A percentile compares a stretch with the other conserved stretches of the same genome.
Evolutionary conservation across 2,888 invertebrate species (phyloP).

Genomic region (Drosophila pseudotakahashii): DNA sequence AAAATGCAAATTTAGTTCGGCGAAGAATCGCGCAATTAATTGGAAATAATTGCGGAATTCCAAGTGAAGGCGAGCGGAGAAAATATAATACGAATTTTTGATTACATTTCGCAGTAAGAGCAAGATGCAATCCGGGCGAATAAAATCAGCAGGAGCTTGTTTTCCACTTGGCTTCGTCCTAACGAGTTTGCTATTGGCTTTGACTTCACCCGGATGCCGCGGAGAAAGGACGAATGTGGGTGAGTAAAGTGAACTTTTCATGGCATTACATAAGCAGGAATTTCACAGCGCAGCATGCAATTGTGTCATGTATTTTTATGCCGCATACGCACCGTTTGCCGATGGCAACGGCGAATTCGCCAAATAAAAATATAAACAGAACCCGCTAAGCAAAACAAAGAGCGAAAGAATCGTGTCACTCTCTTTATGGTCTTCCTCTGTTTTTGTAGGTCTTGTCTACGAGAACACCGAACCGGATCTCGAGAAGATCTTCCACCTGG

Average conservation of each 20-base stretch:
- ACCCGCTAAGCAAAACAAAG: slow-evolving; percentile 73
- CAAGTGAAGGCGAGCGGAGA: not conserved
- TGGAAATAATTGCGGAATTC: slow-evolving; percentile 34
- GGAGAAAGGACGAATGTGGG: slow-evolving; percentile 70
- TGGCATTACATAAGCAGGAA: slow-evolving; percentile 36
- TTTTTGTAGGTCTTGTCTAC: slow-evolving; percentile 74
- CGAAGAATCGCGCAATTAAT: slow-evolving; percentile 31
- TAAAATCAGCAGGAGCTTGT: not conserved
- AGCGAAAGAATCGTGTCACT: slow-evolving; percentile 13
- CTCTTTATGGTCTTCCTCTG: not conserved
- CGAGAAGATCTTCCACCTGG: slow-evolving; percentile 82
- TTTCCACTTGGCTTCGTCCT: slow-evolving; percentile 27
- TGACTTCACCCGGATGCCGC: slow-evolving; percentile 30
- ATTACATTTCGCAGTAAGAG: slow-evolving; percentile 24
- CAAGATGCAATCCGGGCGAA: slow-evolving; percentile 15
- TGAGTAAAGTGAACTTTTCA: slow-evolving; percentile 49
- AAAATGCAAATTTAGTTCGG: slow-evolving; percentile 45
- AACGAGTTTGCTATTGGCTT: slow-evolving; percentile 45
- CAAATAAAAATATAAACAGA: slow-evolving; percentile 59
- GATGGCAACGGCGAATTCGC: slow-evolving; percentile 47
- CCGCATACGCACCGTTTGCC: slow-evolving; percentile 34
- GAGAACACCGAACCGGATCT: slow-evolving; percentile 77
- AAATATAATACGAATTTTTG: slow-evolving; percentile 40
- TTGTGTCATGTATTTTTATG: slow-evolving; percentile 51
- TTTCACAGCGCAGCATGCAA: slow-evolving; percentile 29